Conservation (phyloP, 2,113 vertebrate genomes). For the Xenopus tropicalis region UCB_Xtro_10.0 CM004447.2:36662501-36663000, state of each 20-base stretch:
- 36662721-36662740: conserved; percentile 69
- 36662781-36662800: conserved; percentile 65
- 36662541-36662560: conserved; percentile 94
- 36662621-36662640: conserved; percentile 78
- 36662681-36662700: conserved; percentile 89
- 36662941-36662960: too few species aligned
- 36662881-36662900: conserved; percentile 31
- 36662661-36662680: conserved; percentile 82
- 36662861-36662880: conserved; percentile 49
- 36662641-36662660: conserved; percentile 75
- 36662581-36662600: conserved; percentile 67
- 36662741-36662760: conserved; percentile 66
- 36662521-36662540: conserved; percentile 91
- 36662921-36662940: not conserved
- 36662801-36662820: conserved; percentile 65
- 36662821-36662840: conserved; percentile 76
- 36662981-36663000: too few species aligned
- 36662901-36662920: not conserved
- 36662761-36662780: conserved; percentile 80
- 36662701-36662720: conserved; percentile 59
- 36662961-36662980: too few species aligned
- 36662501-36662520: conserved; percentile 90
- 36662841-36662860: conserved; percentile 66
- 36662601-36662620: conserved; percentile 77
- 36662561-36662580: conserved; percentile 74